These are phyloP conservation scores for Glaucopsyche alexis DNA, from an alignment of 2,888 invertebrate genomes.

Conservation along the genomic window DNA sequence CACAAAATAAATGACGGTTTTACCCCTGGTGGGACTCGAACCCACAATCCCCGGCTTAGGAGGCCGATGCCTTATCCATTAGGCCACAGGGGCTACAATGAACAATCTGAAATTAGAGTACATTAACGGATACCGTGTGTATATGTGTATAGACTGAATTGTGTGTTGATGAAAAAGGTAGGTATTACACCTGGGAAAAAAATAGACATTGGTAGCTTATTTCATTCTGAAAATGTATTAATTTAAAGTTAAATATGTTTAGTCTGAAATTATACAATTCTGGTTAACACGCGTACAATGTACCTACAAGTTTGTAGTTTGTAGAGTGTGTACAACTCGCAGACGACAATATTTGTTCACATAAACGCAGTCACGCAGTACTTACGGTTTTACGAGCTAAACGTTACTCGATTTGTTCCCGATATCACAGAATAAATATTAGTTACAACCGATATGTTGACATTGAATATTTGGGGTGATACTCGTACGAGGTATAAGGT, in stretches of 20 bases:
- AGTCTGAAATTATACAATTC: not conserved
- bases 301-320: constrained; percentile 4
- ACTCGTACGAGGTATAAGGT: not conserved
- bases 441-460: constrained; percentile 13
- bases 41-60: constrained; percentile 89
- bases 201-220: too few species aligned
- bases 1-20: not conserved
- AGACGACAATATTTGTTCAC: constrained; percentile 23
- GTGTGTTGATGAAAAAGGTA: too few species aligned
- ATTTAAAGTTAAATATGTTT: too few species aligned
- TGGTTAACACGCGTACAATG: not conserved
- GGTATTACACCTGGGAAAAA: too few species aligned
- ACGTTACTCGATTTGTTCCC: constrained; percentile 4
- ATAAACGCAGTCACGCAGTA: not conserved
- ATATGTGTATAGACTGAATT: too few species aligned
- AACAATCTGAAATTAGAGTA: not conserved
- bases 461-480: constrained; percentile 6
- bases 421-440: too few species aligned
- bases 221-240: too few species aligned
- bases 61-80: constrained; percentile 89
- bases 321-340: not conserved
- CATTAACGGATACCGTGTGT: not conserved
- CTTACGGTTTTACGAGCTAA: constrained; percentile 12
- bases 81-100: constrained; percentile 83
- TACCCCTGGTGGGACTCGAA: constrained; percentile 89